These are phyloP conservation scores for Neodiprion pinetum DNA, from an alignment of 1,140 invertebrate species.

Conservation along the genomic window DNA sequence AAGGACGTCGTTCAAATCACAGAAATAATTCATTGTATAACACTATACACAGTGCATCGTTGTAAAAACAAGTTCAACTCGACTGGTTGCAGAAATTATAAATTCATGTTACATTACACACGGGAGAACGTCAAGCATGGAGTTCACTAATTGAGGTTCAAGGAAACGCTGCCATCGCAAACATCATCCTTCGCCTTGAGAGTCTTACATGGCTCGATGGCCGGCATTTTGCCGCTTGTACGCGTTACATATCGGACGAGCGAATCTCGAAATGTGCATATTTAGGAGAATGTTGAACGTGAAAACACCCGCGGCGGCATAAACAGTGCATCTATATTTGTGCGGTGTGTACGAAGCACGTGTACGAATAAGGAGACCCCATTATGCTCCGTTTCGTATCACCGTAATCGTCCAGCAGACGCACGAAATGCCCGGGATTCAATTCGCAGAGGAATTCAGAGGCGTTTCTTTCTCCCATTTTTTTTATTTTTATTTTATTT, in stretches of 20 bases:
- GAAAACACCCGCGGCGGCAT: not conserved
- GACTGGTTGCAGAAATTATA: not conserved
- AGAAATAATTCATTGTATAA: constrained; percentile 1
- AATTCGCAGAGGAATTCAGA: no score
- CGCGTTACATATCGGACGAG: not conserved
- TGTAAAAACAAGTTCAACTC: not conserved
- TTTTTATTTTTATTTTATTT: no score
- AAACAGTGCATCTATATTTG: not conserved
- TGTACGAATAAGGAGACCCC: not conserved
- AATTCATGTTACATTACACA: not conserved
- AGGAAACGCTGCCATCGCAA: not conserved
- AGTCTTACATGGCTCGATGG: not conserved
- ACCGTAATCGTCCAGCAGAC: no score
- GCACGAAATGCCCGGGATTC: no score
- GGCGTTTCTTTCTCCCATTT: no score
- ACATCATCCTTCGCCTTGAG: not conserved
- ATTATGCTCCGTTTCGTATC: no score
- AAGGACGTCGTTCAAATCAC: not conserved
- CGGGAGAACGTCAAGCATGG: not conserved
- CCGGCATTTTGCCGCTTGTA: not conserved
- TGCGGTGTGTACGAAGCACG: not conserved
- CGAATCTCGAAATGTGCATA: not conserved
- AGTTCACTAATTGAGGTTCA: not conserved
- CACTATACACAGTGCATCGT: not conserved
- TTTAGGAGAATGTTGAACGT: not conserved